phyloP scores from a whole-genome alignment of 2,797 vertebrate species.

The Choloepus didactylus region DNA sequence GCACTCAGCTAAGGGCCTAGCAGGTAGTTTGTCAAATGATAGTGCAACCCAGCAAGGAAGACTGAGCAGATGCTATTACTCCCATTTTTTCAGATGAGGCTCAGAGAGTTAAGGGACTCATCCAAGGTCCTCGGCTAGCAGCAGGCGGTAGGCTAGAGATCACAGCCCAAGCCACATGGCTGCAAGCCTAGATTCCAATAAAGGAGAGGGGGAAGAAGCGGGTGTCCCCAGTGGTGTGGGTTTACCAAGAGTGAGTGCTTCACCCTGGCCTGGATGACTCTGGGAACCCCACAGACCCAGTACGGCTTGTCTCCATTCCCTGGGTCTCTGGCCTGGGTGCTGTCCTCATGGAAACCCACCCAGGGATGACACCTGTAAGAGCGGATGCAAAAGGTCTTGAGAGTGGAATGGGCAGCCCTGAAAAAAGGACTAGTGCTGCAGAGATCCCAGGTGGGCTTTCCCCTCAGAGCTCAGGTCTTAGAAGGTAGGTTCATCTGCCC shows the following conservation, averaged over 20 bases:
- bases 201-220: not conserved
- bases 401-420: not conserved
- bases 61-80: not conserved
- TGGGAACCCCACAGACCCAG: not conserved
- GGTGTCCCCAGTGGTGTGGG: not conserved
- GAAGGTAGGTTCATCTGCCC: not conserved
- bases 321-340: not conserved
- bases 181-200: not conserved
- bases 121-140: not conserved
- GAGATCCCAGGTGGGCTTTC: not conserved
- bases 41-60: not conserved
- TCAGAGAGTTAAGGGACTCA: conserved; percentile 23
- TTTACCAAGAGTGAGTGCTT: not conserved
- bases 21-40: not conserved
- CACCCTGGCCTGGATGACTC: not conserved
- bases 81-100: not conserved
- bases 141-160: not conserved
- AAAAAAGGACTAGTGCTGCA: not conserved
- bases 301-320: not conserved
- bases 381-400: not conserved
- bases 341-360: not conserved
- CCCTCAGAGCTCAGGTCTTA: not conserved
- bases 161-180: not conserved
- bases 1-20: not conserved
- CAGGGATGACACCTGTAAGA: not conserved